Conservation (phyloP, 2,113 vertebrate genomes). For the Mirza zaza region DNA sequence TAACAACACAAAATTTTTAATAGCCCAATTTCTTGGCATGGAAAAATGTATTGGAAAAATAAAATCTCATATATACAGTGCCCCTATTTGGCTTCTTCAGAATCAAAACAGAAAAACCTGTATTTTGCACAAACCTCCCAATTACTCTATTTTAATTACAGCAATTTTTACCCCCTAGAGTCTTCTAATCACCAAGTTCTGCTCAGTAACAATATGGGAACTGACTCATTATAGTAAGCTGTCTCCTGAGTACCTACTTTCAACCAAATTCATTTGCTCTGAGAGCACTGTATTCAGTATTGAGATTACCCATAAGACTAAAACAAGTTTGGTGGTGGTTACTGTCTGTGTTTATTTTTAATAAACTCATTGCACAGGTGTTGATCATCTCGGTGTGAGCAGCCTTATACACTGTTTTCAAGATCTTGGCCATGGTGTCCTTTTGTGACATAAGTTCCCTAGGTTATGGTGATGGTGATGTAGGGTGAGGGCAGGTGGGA, state of each 20-base stretch:
- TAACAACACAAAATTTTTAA: background rate
- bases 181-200: conserved; percentile 32
- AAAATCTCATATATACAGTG: background rate
- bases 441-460: background rate
- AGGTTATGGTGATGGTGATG: background rate
- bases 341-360: background rate
- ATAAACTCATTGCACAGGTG: background rate
- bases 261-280: background rate
- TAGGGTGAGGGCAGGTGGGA: background rate
- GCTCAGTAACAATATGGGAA: conserved; percentile 34
- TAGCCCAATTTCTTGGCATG: background rate
- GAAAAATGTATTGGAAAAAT: conserved; percentile 11
- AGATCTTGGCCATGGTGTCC: background rate
- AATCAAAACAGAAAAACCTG: conserved; percentile 61
- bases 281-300: background rate
- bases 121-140: conserved; percentile 62
- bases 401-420: background rate
- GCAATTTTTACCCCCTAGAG: conserved; percentile 30
- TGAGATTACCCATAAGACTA: background rate
- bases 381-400: background rate
- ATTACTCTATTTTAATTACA: conserved; percentile 74
- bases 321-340: background rate
- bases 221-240: conserved; percentile 45
- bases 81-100: conserved; percentile 24
- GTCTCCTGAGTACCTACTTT: conserved; percentile 26